These are phyloP conservation scores for Natator depressus DNA, from an alignment of 2,113 vertebrate species.

Conservation along the genomic window DNA sequence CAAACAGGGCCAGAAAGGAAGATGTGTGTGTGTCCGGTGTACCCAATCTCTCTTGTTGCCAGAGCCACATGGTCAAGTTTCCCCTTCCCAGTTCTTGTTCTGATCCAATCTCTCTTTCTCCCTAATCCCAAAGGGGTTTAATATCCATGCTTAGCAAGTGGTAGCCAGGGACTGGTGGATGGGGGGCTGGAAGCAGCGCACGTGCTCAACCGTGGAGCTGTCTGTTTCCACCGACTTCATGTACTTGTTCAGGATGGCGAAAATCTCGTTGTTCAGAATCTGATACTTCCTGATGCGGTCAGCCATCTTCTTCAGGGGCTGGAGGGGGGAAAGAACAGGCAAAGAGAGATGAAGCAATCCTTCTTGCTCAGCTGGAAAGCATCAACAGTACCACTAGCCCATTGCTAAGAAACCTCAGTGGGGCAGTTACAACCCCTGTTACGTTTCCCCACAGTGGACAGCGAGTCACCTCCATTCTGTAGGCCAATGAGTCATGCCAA, in stretches of 20 bases:
- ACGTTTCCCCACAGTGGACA: background rate
- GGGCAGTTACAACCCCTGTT: background rate
- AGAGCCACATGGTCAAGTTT: slow-evolving; percentile 4
- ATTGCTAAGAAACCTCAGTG: slow-evolving; percentile 22
- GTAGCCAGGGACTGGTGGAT: slow-evolving; percentile 99
- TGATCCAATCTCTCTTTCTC: slow-evolving; percentile 46
- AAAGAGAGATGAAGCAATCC: background rate
- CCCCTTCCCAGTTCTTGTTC: slow-evolving; percentile 35
- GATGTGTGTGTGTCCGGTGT: slow-evolving; percentile 21
- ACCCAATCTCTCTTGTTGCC: slow-evolving; percentile 11
- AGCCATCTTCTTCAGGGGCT: slow-evolving; percentile 99
- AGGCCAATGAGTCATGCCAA: slow-evolving; percentile 13
- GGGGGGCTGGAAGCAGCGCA: slow-evolving; percentile 99
- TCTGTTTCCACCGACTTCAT: slow-evolving; percentile 99
- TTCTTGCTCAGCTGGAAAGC: background rate
- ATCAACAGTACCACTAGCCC: background rate
- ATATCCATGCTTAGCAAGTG: slow-evolving; percentile 87
- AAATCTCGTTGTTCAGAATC: slow-evolving; percentile 99
- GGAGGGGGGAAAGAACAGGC: slow-evolving; percentile 31
- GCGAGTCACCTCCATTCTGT: slow-evolving; percentile 9
- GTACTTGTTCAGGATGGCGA: slow-evolving; percentile 99
- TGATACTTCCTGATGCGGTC: slow-evolving; percentile 99
- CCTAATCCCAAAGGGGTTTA: background rate
- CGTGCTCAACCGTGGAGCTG: slow-evolving; percentile 97
- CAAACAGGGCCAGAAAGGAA: slow-evolving; percentile 57